Conservation (phyloP, 2,888 invertebrate genomes). For the Eurytoma californica region DNA sequence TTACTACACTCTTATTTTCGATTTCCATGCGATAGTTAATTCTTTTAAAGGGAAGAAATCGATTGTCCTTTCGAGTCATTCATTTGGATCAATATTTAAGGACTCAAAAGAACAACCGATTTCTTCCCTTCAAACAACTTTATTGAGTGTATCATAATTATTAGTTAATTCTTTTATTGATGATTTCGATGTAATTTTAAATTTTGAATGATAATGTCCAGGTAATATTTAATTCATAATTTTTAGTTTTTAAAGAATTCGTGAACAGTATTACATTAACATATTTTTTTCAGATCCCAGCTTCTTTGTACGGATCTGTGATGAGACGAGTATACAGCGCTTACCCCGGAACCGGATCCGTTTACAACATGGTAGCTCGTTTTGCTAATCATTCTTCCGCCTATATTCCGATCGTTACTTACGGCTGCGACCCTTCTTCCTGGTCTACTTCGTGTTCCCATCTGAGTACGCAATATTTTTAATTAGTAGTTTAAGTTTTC, state of each 20-base stretch:
- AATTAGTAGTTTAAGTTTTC: slow-evolving; percentile 13
- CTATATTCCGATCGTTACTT: slow-evolving; percentile 83
- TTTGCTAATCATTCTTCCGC: slow-evolving; percentile 76
- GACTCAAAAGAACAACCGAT: no score
- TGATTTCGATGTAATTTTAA: no score
- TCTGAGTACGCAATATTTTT: slow-evolving; percentile 74
- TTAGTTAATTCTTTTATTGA: no score
- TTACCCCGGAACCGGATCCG: slow-evolving; percentile 80
- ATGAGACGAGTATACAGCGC: slow-evolving; percentile 78
- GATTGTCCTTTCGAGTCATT: no score
- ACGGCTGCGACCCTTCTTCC: slow-evolving; percentile 77
- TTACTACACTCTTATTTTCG: background rate
- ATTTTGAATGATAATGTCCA: no score
- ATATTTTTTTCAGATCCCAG: slow-evolving; percentile 65
- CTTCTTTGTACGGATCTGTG: slow-evolving; percentile 61
- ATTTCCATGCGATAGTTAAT: no score
- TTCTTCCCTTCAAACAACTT: no score
- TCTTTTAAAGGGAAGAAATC: no score
- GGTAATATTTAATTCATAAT: no score
- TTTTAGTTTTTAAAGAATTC: no score
- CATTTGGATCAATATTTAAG: no score
- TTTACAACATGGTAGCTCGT: slow-evolving; percentile 79
- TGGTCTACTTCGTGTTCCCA: slow-evolving; percentile 74
- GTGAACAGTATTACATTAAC: background rate
- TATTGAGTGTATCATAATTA: no score